Evolutionary conservation across 2,113 vertebrate species (phyloP), one percentile per base, ranked within the genome.

Genomic region (Phrynosoma platyrhinos): DNA sequence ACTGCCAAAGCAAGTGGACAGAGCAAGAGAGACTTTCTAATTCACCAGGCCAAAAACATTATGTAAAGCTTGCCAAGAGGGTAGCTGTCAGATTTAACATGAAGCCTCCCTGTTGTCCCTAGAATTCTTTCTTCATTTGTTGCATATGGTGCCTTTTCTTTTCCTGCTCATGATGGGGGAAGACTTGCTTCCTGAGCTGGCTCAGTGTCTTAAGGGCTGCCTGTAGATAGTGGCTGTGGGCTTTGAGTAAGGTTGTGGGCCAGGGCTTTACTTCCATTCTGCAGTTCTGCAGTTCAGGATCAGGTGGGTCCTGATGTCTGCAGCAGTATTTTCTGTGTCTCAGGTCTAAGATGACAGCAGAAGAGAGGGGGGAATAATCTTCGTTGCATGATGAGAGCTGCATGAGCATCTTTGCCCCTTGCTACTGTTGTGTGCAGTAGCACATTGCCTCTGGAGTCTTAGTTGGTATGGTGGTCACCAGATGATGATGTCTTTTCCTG

Each of bases 1-100:
- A 62, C 84, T 86, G 87, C 87, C 58, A 69, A 82, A 76, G 80
- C 25, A 18, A 27, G 64, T 36, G 58, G 80, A 20, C 47, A 82
- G 0, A 13, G 40, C 13, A 76, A 42, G 40, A 18, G 68, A 47
- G 30, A 27, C 40, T 64, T 88, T 82, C 58, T 40, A 9, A 47
- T 77, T 76, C 13, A 30, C 55, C 13, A 77, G 47, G 87, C 72
- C 80, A 83, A 83, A 77, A 75, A 14, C 23, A n/a, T 20, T 14
- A 3, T 58, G 18, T 32, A 21, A 80, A 40, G n/a, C 52, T 30
- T 47, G 32, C 32, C 53, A 27, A 8, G 40, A 55, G 58, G 64
- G 80, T 21, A 55, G 66, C 55, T 83, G 71, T 55, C 80, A 52
- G 14, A 18, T 47, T 13, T 66, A 55, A 30, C 55, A 75, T 36